These are phyloP conservation scores for Notiomystis cincta DNA, from an alignment of 2,113 vertebrate species.

Conservation along the genomic window DNA sequence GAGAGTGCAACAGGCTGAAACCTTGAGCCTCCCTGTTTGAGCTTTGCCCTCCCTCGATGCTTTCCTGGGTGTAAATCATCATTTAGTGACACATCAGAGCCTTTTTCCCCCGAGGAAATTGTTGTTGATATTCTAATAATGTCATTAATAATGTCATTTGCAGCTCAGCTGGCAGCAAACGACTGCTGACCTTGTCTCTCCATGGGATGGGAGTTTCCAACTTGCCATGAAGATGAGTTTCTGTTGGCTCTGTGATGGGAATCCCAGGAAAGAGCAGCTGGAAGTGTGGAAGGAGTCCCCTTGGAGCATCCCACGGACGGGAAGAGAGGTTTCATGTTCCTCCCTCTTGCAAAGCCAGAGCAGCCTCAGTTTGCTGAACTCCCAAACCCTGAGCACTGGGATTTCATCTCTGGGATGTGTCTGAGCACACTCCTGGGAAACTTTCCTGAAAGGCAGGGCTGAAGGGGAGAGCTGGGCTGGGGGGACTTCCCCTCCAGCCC, in stretches of 20 bases:
- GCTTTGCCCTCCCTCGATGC: not conserved
- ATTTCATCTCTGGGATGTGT: not conserved
- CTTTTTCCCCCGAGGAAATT: not conserved
- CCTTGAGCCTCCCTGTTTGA: not conserved
- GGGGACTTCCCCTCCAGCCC: not conserved
- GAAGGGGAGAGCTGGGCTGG: not conserved
- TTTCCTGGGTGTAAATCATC: not conserved
- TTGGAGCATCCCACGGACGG: not conserved
- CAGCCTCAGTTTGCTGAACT: not conserved
- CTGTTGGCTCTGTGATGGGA: not conserved
- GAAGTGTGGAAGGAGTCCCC: not conserved
- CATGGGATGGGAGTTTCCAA: not conserved
- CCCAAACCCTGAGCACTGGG: not conserved
- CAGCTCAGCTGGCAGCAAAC: constrained; percentile 4
- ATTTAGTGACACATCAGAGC: not conserved
- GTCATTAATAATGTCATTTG: not conserved
- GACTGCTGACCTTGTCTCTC: not conserved
- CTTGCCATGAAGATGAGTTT: not conserved
- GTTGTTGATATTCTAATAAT: not conserved
- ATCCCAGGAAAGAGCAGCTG: not conserved
- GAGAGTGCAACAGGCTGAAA: not conserved
- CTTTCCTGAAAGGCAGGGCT: not conserved
- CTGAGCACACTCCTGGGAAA: not conserved
- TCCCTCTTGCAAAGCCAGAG: not conserved
- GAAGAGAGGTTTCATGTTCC: not conserved